Conservation (phyloP, 2,113 vertebrate species). For the Sclerurus mexicanus region DNA sequence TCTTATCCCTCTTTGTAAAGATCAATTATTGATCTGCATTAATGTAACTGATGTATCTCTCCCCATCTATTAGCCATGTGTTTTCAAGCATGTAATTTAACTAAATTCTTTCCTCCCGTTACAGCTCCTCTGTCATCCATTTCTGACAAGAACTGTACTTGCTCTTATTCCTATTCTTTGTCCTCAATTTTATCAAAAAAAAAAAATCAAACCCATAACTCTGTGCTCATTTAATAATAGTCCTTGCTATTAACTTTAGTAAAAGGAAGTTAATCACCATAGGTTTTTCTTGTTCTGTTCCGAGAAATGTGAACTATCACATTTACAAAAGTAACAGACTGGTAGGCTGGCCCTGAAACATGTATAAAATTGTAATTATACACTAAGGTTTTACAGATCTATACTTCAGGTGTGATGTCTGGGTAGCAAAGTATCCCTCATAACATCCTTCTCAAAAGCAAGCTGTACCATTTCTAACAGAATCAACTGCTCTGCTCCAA, state of each 20-base stretch:
- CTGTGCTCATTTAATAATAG: background rate
- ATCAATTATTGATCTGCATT: constrained; percentile 18
- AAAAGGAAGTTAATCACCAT: background rate
- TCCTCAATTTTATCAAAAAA: background rate
- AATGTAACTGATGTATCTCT: constrained; percentile 16
- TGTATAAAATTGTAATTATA: background rate
- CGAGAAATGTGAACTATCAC: background rate
- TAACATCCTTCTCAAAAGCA: background rate
- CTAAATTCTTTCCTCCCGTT: background rate
- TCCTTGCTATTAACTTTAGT: background rate
- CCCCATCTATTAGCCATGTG: background rate
- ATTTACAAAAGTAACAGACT: background rate
- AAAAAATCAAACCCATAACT: background rate
- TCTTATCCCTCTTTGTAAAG: background rate
- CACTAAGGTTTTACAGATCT: background rate
- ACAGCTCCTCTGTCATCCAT: background rate
- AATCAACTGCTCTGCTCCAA: background rate
- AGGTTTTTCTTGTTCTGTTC: background rate
- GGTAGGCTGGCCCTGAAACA: background rate
- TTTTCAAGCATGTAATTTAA: constrained; percentile 40
- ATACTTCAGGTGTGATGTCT: background rate
- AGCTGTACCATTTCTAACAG: background rate
- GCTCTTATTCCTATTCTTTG: background rate
- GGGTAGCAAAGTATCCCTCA: background rate
- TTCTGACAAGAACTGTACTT: background rate